Evolutionary conservation across 1,140 invertebrate species (phyloP).

Genomic region (Asbolus verrucosus): DNA sequence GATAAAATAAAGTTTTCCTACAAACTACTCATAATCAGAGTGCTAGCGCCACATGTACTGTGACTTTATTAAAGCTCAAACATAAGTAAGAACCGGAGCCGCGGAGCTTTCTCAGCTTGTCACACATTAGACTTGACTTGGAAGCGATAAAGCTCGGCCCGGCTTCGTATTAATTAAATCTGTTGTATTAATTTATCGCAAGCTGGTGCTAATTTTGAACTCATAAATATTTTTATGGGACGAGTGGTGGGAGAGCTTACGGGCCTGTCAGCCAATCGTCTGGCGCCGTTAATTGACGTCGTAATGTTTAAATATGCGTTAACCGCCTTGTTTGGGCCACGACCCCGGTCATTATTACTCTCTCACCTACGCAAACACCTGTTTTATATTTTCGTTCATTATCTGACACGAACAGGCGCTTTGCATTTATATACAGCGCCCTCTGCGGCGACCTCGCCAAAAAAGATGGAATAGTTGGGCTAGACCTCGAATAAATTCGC

Average conservation of each 20-base stretch:
- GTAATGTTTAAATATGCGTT: conserved; percentile 50
- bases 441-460: not conserved
- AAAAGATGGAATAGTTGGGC: too few species aligned
- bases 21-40: conserved; percentile 31
- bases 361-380: conserved; percentile 32
- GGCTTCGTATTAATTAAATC: conserved; percentile 58
- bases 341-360: conserved; percentile 10
- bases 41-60: conserved; percentile 38
- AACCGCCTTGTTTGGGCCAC: conserved; percentile 44
- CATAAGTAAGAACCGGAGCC: conserved; percentile 28
- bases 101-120: conserved; percentile 34
- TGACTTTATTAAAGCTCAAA: conserved; percentile 37
- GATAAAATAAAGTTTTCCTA: conserved; percentile 48
- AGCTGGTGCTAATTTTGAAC: conserved; percentile 52
- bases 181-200: conserved; percentile 58
- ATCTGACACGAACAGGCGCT: conserved; percentile 11
- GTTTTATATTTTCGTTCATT: conserved; percentile 36
- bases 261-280: conserved; percentile 44
- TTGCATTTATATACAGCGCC: not conserved
- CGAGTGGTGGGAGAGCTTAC: conserved; percentile 39
- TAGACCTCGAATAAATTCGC: too few species aligned
- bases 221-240: conserved; percentile 58
- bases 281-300: conserved; percentile 45
- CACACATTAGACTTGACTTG: conserved; percentile 47
- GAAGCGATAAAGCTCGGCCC: conserved; percentile 45